Conservation (phyloP, 1,140 invertebrate genomes). For the Adelges cooleyi region DNA sequence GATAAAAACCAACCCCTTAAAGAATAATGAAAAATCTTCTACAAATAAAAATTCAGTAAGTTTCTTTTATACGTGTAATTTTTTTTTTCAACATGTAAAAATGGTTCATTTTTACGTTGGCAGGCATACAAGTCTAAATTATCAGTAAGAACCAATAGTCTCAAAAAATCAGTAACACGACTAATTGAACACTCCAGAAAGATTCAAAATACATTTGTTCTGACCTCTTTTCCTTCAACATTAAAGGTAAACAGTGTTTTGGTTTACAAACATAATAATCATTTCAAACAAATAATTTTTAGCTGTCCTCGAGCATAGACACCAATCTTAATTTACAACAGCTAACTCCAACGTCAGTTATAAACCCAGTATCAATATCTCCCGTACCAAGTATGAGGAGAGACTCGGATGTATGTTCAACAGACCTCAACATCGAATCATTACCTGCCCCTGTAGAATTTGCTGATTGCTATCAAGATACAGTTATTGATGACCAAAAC, state of each 20-base stretch:
- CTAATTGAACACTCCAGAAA: constrained; percentile 12
- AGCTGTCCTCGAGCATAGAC: neutral
- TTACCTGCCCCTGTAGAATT: constrained; percentile 39
- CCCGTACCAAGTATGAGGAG: constrained; percentile 54
- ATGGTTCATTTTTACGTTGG: neutral
- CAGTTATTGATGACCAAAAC: constrained; percentile 27
- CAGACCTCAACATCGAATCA: constrained; percentile 39
- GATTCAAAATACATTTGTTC: neutral
- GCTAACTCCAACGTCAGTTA: constrained; percentile 38
- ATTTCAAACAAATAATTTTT: too few relatives aligned
- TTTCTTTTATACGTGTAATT: neutral
- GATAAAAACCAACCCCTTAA: neutral
- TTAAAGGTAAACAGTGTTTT: too few relatives aligned
- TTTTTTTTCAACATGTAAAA: neutral
- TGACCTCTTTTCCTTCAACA: too few relatives aligned
- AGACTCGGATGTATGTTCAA: constrained; percentile 48
- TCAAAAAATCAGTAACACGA: constrained; percentile 19
- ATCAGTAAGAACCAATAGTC: constrained; percentile 12
- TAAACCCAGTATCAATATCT: constrained; percentile 41
- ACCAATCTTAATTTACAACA: constrained; percentile 37
- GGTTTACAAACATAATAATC: too few relatives aligned
- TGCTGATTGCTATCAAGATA: constrained; percentile 35
- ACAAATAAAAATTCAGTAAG: constrained; percentile 18
- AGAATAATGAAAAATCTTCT: neutral
- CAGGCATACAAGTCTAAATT: constrained; percentile 12